Percentiles rank a stretch among this genome's conserved stretches.
phyloP scores from a whole-genome alignment of 2,888 invertebrate genomes.

The Chironomus tentans region DNA sequence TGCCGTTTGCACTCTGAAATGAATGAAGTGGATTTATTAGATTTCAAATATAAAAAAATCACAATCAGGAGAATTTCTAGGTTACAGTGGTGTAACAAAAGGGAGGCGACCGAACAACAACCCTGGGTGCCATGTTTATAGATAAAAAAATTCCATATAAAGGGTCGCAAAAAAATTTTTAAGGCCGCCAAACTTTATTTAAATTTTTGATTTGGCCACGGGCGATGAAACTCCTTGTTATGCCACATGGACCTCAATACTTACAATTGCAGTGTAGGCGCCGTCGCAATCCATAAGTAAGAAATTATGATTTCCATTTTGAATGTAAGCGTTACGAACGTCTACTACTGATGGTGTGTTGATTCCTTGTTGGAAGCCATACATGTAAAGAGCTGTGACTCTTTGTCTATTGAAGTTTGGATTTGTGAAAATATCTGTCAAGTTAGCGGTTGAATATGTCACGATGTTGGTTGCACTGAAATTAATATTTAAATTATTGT shows the following conservation, averaged over 20 bases:
- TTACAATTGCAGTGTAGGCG: neutral
- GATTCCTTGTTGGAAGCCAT: neutral
- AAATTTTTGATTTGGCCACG: too few relatives aligned
- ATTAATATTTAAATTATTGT: neutral
- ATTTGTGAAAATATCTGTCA: neutral
- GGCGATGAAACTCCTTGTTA: too few relatives aligned
- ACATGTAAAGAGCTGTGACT: neutral
- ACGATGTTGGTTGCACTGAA: neutral
- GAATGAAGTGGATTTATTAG: too few relatives aligned
- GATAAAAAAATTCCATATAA: too few relatives aligned
- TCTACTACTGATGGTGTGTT: neutral
- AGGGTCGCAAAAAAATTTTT: too few relatives aligned
- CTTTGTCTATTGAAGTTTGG: neutral
- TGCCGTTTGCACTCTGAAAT: neutral
- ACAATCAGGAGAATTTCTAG: too few relatives aligned
- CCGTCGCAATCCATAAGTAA: neutral
- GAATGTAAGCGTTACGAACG: neutral
- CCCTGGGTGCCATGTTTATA: too few relatives aligned
- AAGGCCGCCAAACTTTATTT: too few relatives aligned
- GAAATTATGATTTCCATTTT: neutral
- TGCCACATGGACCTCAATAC: neutral
- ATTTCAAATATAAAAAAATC: too few relatives aligned
- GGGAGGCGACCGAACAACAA: too few relatives aligned
- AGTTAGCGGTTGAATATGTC: neutral
- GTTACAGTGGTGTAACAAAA: too few relatives aligned